Evolutionary conservation across 2,797 vertebrate species (phyloP), one percentile per base, ranked within the genome.

Genomic region (Mus caroli): DNA sequence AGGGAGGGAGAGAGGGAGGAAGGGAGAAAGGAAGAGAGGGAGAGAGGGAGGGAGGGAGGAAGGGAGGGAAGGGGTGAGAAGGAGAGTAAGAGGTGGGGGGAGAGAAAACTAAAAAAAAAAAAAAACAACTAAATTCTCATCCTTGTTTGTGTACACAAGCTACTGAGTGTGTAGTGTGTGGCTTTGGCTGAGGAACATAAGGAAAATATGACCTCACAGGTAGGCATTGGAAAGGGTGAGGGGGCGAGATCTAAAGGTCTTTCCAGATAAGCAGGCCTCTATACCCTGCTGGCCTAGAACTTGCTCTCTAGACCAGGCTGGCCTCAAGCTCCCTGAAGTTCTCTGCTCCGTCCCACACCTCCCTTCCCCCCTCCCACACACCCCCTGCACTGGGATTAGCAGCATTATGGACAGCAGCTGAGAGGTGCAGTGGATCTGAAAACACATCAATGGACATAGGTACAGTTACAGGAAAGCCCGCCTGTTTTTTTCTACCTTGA

Each of bases 401-500:
- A 62, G 22, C 24, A 40, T 58, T 7, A 43, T 5, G 2, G 24
- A 7, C 22, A 15, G 6, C 56, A 40, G 58, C 58, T 46, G 40
- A n/a, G n/a, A 64, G 28, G 10, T 34, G 31, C 13, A 46, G 54
- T 37, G 67, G 71, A 56, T 92, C 37, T 95, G 75, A 76, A 92
- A 96, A 92, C 46, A 46, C 22, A 46, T 34, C 69, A n/a, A 37
- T 58, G 67, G 84, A 80, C 46, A 52, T 88, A 58, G 50, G 60
- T 58, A 75, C 22, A 77, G 40, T 73, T 90, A 60, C 20, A 82
- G 78, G 82, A 86, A 76, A 93, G 88, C 76, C 76, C 52, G 34
- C 71, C 60, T 85, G 50, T 83, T 28, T 83, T 83, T 11, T 43
- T 64, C 92, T 89, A 56, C 31, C 88, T 56, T 77, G 73, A 96